Evolutionary conservation across 2,888 invertebrate species (phyloP).

Genomic region (Caradrina clavipalpis): DNA sequence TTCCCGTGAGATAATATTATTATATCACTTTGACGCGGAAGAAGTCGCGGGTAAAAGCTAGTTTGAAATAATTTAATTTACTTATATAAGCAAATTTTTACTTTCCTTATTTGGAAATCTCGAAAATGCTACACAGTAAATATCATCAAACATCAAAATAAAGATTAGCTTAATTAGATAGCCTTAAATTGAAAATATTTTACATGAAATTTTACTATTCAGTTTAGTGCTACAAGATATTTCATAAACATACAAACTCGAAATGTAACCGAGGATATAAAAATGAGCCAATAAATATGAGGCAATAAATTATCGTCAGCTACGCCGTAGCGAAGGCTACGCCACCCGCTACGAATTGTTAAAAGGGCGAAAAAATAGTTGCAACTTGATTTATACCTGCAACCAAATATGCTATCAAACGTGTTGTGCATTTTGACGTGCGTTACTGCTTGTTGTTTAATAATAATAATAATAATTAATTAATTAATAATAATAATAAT

Average conservation of each 20-base stretch:
- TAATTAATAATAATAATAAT: too few species aligned
- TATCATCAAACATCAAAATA: not conserved
- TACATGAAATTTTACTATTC: not conserved
- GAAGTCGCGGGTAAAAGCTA: too few species aligned
- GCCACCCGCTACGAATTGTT: constrained; percentile 40
- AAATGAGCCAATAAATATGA: constrained; percentile 18
- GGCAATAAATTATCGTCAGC: constrained; percentile 25
- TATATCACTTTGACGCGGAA: too few species aligned
- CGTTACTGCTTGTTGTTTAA: too few species aligned
- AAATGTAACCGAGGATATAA: constrained; percentile 21
- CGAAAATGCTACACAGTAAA: not conserved
- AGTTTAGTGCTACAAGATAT: not conserved
- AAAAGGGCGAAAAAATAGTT: constrained; percentile 27
- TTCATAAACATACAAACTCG: constrained; percentile 4
- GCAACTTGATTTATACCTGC: constrained; percentile 30
- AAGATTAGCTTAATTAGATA: too few species aligned
- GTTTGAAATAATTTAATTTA: not conserved
- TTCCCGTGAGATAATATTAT: too few species aligned
- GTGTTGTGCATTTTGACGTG: not conserved
- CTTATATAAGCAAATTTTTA: not conserved
- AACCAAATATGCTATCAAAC: constrained; percentile 9
- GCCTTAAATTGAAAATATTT: not conserved
- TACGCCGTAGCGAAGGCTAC: constrained; percentile 57
- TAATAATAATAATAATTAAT: too few species aligned
- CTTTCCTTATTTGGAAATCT: not conserved